A percentile compares a stretch with the other conserved stretches of the same genome.
These are phyloP conservation scores for Nanger granti DNA, from an alignment of 2,113 vertebrate genomes.

Conservation along the genomic window DNA sequence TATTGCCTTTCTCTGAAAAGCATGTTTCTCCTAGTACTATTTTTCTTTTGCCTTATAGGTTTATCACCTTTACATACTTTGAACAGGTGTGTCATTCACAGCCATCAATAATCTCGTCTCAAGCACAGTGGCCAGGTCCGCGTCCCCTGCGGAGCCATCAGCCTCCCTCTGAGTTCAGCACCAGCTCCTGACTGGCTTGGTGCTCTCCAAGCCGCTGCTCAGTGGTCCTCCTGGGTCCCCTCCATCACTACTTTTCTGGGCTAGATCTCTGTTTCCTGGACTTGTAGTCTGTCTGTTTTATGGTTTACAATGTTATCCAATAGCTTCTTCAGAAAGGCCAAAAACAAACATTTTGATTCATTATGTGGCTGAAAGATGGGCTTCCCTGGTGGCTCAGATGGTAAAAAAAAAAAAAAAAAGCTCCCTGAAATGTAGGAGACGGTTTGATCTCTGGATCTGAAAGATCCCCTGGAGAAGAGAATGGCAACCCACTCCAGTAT, in stretches of 20 bases:
- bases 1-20: background rate
- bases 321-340: background rate
- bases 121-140: background rate
- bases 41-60: background rate
- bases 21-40: background rate
- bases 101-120: background rate
- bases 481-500: background rate
- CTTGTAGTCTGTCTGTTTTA: background rate
- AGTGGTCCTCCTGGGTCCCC: background rate
- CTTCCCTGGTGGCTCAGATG: background rate
- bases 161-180: background rate
- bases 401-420: background rate
- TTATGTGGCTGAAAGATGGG: background rate
- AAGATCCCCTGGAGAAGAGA: background rate
- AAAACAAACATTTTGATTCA: background rate
- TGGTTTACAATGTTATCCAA: background rate
- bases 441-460: background rate
- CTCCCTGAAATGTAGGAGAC: background rate
- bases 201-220: background rate
- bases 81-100: background rate
- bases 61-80: background rate
- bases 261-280: background rate
- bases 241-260: background rate
- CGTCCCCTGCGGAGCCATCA: background rate
- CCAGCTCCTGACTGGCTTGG: background rate